phyloP scores from a whole-genome alignment of 2,797 vertebrate species.

The Dicrostonyx torquatus region DNA sequence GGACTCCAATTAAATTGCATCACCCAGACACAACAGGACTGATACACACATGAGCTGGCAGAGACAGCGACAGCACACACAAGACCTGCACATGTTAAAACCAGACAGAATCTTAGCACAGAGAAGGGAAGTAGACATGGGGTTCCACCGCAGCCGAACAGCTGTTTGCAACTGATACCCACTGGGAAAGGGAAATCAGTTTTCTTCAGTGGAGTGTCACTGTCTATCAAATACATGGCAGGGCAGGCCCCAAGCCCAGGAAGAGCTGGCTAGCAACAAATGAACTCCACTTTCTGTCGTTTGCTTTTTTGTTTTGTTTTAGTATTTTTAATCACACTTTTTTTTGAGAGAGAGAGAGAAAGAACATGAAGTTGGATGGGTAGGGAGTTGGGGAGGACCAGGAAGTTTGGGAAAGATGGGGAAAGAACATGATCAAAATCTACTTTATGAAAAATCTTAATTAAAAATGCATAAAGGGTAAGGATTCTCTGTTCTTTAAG shows the following conservation, averaged over 20 bases:
- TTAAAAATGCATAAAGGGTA: not conserved
- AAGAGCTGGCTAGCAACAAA: not conserved
- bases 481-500: constrained; percentile 9
- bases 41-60: not conserved
- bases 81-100: not conserved
- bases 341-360: not conserved
- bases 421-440: not conserved
- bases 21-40: not conserved
- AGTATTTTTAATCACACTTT: not conserved
- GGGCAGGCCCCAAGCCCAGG: too few relatives aligned
- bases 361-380: not conserved
- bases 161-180: not conserved
- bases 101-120: not conserved
- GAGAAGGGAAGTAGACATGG: not conserved
- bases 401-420: not conserved
- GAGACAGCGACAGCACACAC: not conserved
- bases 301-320: not conserved
- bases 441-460: not conserved
- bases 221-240: not conserved
- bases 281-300: not conserved
- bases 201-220: not conserved
- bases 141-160: not conserved
- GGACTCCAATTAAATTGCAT: not conserved
- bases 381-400: too few relatives aligned
- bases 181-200: not conserved